Base-by-base conservation (phyloP, 35 echinoderm and acorn worm species). In the Holothuria glaberrima region DNA sequence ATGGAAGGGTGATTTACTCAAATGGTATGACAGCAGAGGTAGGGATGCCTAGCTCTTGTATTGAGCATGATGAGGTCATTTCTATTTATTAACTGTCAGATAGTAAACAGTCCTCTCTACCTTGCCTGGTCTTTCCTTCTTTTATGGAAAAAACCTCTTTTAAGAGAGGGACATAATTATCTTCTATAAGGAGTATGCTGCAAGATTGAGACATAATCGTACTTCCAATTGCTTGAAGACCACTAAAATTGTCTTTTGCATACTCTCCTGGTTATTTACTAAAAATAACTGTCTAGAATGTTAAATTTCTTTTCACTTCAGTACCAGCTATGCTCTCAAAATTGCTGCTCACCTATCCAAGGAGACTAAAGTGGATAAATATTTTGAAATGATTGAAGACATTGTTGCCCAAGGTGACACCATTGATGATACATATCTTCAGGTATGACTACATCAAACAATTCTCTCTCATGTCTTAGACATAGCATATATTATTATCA, bases 341-440 rank as follows among this genome's bases (percentile, higher is more conserved):
- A 79, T 98, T 45, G 95, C 95, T 45, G 74, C 93, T 31, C 72
- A 80, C 35, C 60, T 94, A 4, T 92, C 95, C 0, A 77, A 88
- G 52, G 93, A 94, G 48, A 94, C 95, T 22, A 94, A 92, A 44
- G 90, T 98, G 21, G 93, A 90, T 33, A 94, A 90, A 88, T 98
- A 94, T 71, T 88, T 94, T 87, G 93, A 98, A 33, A 69, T 94
- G 25, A 89, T 98, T 29, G 95, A 98, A 94, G 95, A 98, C 85
- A 92, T 98, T 38, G 90, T 92, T 34, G 95, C 95, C 65, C 95
- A 94, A 63, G 93, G 70, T 13, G 92, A 97, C 58, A 90, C 91
- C 87, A 82, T 98, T 46, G 93, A 94, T 92, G 95, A 98, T 48
- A 92, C 70, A 75, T 98, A 98, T 88, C 82, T 98, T 61, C 95